Evolutionary conservation across 2,888 invertebrate genomes (phyloP), one percentile per base, ranked within the genome.

Genomic region (Pandemis cinnamomeana): DNA sequence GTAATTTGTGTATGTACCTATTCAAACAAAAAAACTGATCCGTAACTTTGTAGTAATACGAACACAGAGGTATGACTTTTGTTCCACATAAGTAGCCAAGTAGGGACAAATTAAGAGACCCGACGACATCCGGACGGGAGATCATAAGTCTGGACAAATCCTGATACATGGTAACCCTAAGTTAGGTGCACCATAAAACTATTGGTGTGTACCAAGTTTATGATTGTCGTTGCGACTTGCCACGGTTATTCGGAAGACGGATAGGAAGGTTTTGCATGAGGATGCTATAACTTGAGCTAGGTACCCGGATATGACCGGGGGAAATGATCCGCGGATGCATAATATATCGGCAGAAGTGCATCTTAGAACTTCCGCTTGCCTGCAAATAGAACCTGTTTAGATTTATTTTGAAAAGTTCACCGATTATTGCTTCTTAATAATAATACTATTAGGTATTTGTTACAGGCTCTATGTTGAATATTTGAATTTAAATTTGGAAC

Each of bases 201-300:
- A 83, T 82, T 87, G 83, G 83, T 80, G 85, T 84, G 81, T 86
- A 78, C 77, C 81, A 82, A 84, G 83, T 88, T 88, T 86, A 88
- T 82, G 86, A 83, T 81, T 83, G 84, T 84, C 81, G 83, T 78
- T 73, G 77, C 76, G 78, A 82, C 80, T 84, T 80, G 80, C 64
- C 64, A 13, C 80, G 81, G 83, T 83, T 84, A 78, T 80, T 80
- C 81, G 84, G 84, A 77, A 77, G 77, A 86, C 83, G 78, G 79
- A 79, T 78, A 77, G 75, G 73, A 75, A 75, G 71, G 76, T 78
- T 80, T 80, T 80, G 78, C 78, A 80, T 77, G 71, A 55, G 68
- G 69, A 69, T 53, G 53, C 78, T 78, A 81, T 81, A 82, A 79
- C 80, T 78, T 70, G 77, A 80, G 76, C 79, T 78, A 79, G 67